Percentiles rank a stretch among this genome's conserved stretches.
Evolutionary conservation across 2,113 vertebrate species (phyloP).

Genomic region (Lasiurus cinereus): DNA sequence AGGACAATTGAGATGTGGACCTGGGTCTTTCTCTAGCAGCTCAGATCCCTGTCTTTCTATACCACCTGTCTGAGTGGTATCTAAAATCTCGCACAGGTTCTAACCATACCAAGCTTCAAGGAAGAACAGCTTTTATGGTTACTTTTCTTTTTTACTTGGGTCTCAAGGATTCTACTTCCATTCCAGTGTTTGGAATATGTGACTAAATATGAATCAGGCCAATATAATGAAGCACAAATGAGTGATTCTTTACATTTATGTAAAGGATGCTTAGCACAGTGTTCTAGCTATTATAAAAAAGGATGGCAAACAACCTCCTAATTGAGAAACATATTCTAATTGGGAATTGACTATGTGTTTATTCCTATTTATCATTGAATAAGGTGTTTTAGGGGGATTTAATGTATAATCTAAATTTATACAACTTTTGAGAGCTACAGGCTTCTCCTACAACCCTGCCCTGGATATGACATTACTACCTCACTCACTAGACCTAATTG

Average conservation of each 20-base stretch:
- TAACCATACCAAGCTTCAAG: conserved; percentile 63
- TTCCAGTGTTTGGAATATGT: conserved; percentile 70
- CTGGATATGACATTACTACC: not conserved
- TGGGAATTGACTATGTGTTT: not conserved
- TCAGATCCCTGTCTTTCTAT: not conserved
- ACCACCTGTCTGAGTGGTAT: conserved; percentile 30
- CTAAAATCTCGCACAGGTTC: conserved; percentile 74
- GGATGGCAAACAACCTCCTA: not conserved
- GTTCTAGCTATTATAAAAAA: not conserved
- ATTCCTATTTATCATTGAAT: not conserved
- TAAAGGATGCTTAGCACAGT: conserved; percentile 20
- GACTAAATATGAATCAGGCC: not conserved
- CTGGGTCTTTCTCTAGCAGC: conserved; percentile 75
- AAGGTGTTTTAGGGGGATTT: not conserved
- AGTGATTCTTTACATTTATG: conserved; percentile 66
- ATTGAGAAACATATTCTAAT: not conserved
- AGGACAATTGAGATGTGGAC: conserved; percentile 80
- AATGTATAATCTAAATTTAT: not conserved
- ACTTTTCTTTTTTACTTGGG: conserved; percentile 70
- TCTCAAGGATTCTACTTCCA: conserved; percentile 64
- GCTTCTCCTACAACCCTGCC: not conserved
- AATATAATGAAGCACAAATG: conserved; percentile 73
- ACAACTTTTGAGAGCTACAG: not conserved
- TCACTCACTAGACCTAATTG: not conserved
- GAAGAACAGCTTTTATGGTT: conserved; percentile 73